Evolutionary conservation across 2,888 invertebrate species (phyloP).

Genomic region (Tupiocoris notatus): DNA sequence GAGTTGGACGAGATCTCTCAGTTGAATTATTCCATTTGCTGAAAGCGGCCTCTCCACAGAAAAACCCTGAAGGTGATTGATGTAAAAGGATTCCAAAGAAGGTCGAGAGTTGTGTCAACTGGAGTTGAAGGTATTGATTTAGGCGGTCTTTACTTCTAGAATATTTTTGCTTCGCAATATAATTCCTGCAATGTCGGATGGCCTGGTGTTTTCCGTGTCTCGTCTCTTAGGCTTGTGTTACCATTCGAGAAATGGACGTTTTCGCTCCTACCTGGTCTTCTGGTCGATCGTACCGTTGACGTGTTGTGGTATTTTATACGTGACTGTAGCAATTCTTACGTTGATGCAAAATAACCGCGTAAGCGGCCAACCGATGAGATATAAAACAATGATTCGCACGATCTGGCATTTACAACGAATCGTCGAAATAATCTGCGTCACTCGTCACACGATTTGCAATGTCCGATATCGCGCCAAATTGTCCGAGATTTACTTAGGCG

Average conservation of each 20-base stretch:
- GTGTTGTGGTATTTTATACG: not conserved
- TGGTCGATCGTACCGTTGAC: not conserved
- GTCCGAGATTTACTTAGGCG: not conserved
- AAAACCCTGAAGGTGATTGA: too few relatives aligned
- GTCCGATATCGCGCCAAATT: constrained; percentile 1
- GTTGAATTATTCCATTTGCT: too few relatives aligned
- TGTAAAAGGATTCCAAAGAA: too few relatives aligned
- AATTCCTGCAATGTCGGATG: constrained; percentile 10
- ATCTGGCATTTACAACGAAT: not conserved
- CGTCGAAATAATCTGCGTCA: not conserved
- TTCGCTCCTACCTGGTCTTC: not conserved
- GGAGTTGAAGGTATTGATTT: too few relatives aligned
- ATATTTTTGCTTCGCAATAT: too few relatives aligned
- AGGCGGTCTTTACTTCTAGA: too few relatives aligned
- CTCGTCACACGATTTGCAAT: not conserved
- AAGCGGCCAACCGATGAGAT: not conserved
- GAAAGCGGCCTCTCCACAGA: too few relatives aligned
- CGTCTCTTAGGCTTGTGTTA: constrained; percentile 2
- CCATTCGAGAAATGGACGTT: not conserved
- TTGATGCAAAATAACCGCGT: not conserved
- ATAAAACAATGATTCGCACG: not conserved
- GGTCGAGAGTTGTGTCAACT: too few relatives aligned
- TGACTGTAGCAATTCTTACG: not conserved
- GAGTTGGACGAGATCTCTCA: not conserved
- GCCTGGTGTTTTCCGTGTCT: not conserved